Conservation (phyloP, 2,888 invertebrate genomes). For the Conus canariensis region DNA sequence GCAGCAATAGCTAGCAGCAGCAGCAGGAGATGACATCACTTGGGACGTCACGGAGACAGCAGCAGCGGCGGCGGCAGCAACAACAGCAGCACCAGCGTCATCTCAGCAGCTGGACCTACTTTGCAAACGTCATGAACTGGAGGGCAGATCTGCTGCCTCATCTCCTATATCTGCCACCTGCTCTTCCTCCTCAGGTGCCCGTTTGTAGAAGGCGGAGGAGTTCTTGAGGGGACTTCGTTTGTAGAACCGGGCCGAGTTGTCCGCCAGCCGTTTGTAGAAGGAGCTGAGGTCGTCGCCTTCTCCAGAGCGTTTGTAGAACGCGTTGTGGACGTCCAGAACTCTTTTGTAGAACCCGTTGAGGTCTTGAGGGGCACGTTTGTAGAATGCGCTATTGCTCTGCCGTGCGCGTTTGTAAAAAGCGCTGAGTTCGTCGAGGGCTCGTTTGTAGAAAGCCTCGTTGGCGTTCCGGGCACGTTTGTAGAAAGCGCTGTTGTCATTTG, state of each 20-base stretch:
- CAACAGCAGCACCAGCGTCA: background rate
- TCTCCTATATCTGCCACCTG: background rate
- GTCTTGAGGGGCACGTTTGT: conserved; percentile 34
- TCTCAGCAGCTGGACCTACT: background rate
- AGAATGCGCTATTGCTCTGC: conserved; percentile 29
- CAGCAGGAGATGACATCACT: too few relatives aligned
- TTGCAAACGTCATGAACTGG: background rate
- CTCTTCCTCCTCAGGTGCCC: background rate
- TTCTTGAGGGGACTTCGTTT: conserved; percentile 1
- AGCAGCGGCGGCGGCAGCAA: background rate
- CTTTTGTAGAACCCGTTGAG: conserved; percentile 47
- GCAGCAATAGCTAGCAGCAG: too few relatives aligned
- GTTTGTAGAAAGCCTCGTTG: conserved; percentile 42
- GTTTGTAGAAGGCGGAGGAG: background rate
- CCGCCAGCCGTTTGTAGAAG: conserved; percentile 15
- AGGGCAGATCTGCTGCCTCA: background rate
- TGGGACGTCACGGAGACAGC: background rate
- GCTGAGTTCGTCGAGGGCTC: background rate
- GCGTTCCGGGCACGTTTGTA: conserved; percentile 37
- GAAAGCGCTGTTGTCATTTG: conserved; percentile 11
- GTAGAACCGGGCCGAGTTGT: conserved; percentile 39
- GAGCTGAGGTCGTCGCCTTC: conserved; percentile 4
- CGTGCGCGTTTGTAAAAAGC: conserved; percentile 26
- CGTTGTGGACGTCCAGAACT: conserved; percentile 11
- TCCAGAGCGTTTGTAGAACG: conserved; percentile 42